Percentiles rank a stretch among this genome's conserved stretches.
phyloP scores from a whole-genome alignment of 2,113 vertebrate species.

The Melanerpes formicivorus region DNA sequence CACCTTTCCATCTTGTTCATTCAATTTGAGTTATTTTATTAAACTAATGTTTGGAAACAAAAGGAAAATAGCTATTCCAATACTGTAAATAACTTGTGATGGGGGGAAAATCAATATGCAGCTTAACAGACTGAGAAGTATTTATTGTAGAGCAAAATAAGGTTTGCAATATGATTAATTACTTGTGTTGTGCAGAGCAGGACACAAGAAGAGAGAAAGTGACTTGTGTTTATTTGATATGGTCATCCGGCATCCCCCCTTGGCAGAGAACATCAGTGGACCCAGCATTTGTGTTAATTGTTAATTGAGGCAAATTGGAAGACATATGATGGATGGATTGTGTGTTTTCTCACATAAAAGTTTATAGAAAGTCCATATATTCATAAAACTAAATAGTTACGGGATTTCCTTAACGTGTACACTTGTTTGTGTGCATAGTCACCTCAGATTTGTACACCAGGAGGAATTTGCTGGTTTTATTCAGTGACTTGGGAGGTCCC shows the following conservation, averaged over 20 bases:
- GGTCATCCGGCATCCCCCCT: background rate
- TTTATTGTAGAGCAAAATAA: background rate
- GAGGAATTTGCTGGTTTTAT: background rate
- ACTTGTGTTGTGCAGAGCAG: background rate
- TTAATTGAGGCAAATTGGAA: background rate
- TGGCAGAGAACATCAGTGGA: background rate
- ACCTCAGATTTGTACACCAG: background rate
- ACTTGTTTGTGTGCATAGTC: background rate
- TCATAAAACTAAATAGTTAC: background rate
- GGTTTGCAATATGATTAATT: background rate
- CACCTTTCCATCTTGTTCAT: background rate
- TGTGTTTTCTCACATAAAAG: background rate
- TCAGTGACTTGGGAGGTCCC: background rate
- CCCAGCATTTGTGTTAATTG: background rate
- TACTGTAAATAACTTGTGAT: background rate
- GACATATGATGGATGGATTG: background rate
- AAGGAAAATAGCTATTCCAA: background rate
- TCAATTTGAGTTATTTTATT: background rate
- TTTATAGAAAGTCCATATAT: background rate
- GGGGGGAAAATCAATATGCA: constrained; percentile 6
- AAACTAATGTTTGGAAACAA: background rate
- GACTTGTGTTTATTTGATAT: background rate
- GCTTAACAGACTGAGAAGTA: background rate
- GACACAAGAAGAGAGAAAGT: background rate
- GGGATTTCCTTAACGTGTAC: background rate